phyloP scores from a whole-genome alignment of 2,113 vertebrate genomes.

The human (Homo sapiens) region GRCh38 chr18:32692001-32692500 shows the following conservation, averaged over 20 bases:
- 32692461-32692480: not conserved
- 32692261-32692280: not conserved
- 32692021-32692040: not conserved
- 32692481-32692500: not conserved
- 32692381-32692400: not conserved
- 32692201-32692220: not conserved
- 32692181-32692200: not conserved
- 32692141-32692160: not conserved
- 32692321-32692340: not conserved
- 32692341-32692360: slow-evolving; percentile 30
- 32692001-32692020: not conserved
- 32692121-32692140: not conserved
- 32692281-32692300: not conserved
- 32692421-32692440: not conserved
- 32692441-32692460: not conserved
- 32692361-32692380: not conserved
- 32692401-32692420: not conserved
- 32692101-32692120: not conserved
- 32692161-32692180: not conserved
- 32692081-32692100: not conserved
- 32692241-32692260: not conserved
- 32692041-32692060: not conserved
- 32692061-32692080: not conserved
- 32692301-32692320: not conserved
- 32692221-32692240: not conserved